Base-by-base conservation (phyloP, 1,140 invertebrate species). In the Nasonia longicornis region DNA sequence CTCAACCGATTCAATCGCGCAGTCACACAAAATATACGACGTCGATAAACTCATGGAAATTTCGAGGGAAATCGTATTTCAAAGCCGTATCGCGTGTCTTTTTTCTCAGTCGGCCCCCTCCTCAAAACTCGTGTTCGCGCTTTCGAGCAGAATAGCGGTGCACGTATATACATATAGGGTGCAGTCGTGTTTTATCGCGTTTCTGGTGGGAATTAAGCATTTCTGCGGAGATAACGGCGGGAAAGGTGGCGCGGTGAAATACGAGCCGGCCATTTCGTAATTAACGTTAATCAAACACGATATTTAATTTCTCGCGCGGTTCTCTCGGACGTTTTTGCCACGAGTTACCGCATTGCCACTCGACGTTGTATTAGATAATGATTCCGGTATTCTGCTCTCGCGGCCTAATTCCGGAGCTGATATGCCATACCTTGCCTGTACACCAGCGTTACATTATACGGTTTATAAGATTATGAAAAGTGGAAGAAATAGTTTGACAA, bases 51-150 rank as follows among this genome's bases (percentile, higher is more conserved):
- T 58, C 52, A 58, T 58, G 20, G 52, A 58, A 58, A 58, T 58
- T 58, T 58, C 52, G 52, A 58, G 52, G 52, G 52, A 58, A 58
- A 58, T 58, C 52, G 52, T 58, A 58, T 58, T 58, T 58, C 20
- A 58, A 52, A 58, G 52, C 20, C 16, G 52, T 58, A 58, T n/a
- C 14, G 52, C 52, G 16, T n/a, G 20, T 58, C 52, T 58, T 58
- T 58, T 58, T 58, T 58, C 16, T 16, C 66, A 26, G 26, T 26
- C 26, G 26, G 26, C 11, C 22, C 35, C 1, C 22, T 16, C 1
- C 42, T 12, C 16, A 42, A 38, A 26, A 22, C 38, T n/a, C 38
- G 64, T 42, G 52, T n/a, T 58, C 52, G 52, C 52, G 52, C 20
- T 58, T 58, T 58, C 52, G 52, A 58, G 52, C 52, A 0, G 20